Evolutionary conservation across 2,113 vertebrate species (phyloP).

Genomic region (Felis chaus): DNA sequence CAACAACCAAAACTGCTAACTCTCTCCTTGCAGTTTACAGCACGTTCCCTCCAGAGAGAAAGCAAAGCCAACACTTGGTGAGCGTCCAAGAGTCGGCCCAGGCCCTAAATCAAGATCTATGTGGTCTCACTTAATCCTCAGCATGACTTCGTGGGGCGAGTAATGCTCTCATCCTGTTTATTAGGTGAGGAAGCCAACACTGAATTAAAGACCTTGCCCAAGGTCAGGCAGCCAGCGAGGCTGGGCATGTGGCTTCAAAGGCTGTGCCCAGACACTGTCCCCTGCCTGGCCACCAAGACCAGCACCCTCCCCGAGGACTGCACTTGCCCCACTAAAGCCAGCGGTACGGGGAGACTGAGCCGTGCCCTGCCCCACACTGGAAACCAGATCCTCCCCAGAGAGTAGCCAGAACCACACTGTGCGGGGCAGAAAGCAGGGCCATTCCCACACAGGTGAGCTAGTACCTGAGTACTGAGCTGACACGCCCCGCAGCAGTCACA

Average conservation of each 20-base stretch:
- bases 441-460: neutral
- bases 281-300: neutral
- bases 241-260: neutral
- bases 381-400: neutral
- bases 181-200: neutral
- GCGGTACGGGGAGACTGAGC: accelerated
- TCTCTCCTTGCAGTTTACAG: neutral
- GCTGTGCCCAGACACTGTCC: neutral
- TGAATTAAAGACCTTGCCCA: neutral
- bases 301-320: neutral
- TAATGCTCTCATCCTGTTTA: accelerated
- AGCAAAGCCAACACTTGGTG: neutral
- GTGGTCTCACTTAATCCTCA: neutral
- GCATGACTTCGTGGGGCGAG: accelerated
- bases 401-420: neutral
- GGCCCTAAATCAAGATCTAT: neutral
- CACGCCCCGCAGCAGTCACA: neutral
- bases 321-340: neutral
- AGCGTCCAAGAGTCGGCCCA: neutral
- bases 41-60: no score
- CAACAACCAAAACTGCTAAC: neutral
- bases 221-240: neutral
- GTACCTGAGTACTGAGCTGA: no score
- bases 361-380: accelerated
- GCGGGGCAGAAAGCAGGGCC: neutral